Percentiles rank a stretch among this genome's conserved stretches.
phyloP scores from a whole-genome alignment of 2,113 vertebrate species.

The Gambusia holbrooki region DNA sequence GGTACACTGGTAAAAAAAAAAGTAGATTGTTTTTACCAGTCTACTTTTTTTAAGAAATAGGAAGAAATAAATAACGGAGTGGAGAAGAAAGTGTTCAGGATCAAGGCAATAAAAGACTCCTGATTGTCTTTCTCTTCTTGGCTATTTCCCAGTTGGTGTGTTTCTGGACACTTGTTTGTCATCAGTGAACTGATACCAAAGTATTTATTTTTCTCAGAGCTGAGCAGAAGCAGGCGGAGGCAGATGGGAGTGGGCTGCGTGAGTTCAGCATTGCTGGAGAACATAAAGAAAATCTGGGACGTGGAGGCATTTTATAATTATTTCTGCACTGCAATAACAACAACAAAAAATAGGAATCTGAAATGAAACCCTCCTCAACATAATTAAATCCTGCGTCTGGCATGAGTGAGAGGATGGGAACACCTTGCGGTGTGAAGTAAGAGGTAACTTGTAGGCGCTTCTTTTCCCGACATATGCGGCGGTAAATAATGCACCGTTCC shows the following conservation, averaged over 20 bases:
- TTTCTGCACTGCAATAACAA: background rate
- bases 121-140: background rate
- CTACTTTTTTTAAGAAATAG: background rate
- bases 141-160: background rate
- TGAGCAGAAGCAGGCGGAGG: constrained; percentile 28
- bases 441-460: constrained; percentile 44
- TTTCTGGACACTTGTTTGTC: constrained; percentile 29
- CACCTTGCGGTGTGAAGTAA: constrained; percentile 39
- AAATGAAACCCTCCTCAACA: constrained; percentile 3
- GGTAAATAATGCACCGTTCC: constrained; percentile 76
- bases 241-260: constrained; percentile 51
- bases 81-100: background rate
- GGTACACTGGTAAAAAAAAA: too few species aligned
- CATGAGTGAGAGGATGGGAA: constrained; percentile 31
- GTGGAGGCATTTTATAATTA: background rate
- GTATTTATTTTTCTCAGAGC: constrained; percentile 40
- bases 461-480: constrained; percentile 62
- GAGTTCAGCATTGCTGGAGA: constrained; percentile 8
- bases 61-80: background rate
- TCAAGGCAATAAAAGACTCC: background rate
- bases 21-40: too few species aligned
- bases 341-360: background rate
- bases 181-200: constrained; percentile 32
- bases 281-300: constrained; percentile 21
- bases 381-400: background rate